Base-by-base conservation (phyloP, 2,888 invertebrate species). In the Rhamnusium bicolor region DNA sequence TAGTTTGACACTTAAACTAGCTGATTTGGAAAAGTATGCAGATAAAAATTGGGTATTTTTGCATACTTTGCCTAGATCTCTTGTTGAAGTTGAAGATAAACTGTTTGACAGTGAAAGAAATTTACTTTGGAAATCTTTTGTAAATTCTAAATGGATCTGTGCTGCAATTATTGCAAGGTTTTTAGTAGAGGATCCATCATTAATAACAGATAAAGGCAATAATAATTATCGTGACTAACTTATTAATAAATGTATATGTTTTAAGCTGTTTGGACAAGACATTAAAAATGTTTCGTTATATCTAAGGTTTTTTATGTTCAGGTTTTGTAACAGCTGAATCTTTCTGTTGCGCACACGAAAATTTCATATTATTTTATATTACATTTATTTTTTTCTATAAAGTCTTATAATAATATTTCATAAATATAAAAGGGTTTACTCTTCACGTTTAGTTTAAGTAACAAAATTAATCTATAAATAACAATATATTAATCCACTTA, bases 71-170 rank as follows among this genome's bases (percentile, higher is more conserved):
- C 73, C 73, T 1, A 63, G 73, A 68, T 56, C 67, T 10, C 14
- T 56, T 8, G 18, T 40, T 10, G 73, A 74, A 71, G 71, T 74
- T 29, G 71, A 74, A 7, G 73, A 74, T 51, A 70, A 74, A 24
- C 49, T 74, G 21, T 74, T 74, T 46, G 47, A 62, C 27, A 66
- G 71, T 14, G 49, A 68, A 7, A 74, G 67, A 49, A 74, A 74
- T 63, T 49, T 74, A 40, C 51, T 74, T 12, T 74, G 73, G 73
- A 49, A 54, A 51, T 70, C 73, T 5, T 68, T 68, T n/a, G 56
- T 24, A 21, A 74, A 74, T 68, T 47, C 62, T 8, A 71, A 71
- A 67, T 74, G 66, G 67, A 53, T 74, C 14, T 74, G 71, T 63
- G 70, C 73, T 12, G 73, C 73, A 62, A 67, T 71, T 49, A 67